phyloP scores from a whole-genome alignment of 2,888 invertebrate species.

The Dasypolia templi region DNA sequence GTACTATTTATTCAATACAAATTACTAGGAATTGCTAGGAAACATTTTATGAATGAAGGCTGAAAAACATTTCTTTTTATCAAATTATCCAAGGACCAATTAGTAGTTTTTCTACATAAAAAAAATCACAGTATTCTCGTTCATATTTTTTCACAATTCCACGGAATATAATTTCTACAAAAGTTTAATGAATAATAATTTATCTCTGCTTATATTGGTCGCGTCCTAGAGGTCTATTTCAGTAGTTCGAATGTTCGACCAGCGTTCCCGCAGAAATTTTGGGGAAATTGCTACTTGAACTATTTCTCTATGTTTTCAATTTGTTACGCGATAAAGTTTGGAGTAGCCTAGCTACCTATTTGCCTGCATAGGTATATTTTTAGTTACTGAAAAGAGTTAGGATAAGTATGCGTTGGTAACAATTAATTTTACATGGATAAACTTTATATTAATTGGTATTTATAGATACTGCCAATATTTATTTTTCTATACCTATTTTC shows the following conservation, averaged over 20 bases:
- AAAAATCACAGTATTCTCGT: constrained; percentile 1
- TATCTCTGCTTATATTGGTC: constrained; percentile 25
- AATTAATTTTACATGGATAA: neutral
- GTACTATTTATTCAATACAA: neutral
- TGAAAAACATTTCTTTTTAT: neutral
- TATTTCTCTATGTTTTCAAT: constrained; percentile 23
- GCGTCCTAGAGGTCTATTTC: constrained; percentile 12
- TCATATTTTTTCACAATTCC: neutral
- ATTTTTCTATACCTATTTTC: no score
- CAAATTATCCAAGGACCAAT: neutral
- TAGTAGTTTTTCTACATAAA: neutral
- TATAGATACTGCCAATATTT: neutral
- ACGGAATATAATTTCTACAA: neutral
- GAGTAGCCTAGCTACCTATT: no score
- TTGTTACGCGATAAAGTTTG: constrained; percentile 26
- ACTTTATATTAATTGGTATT: neutral
- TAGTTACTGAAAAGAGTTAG: neutral
- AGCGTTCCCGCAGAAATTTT: constrained; percentile 28
- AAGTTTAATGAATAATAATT: constrained; percentile 36
- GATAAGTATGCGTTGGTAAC: neutral
- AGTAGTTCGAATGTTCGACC: constrained; percentile 25
- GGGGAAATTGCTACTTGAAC: constrained; percentile 12
- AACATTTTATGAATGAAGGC: no score
- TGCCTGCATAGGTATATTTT: neutral
- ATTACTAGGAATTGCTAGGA: neutral